Evolutionary conservation across 2,113 vertebrate species (phyloP).

Genomic region (Myrmophylax atrothorax): DNA sequence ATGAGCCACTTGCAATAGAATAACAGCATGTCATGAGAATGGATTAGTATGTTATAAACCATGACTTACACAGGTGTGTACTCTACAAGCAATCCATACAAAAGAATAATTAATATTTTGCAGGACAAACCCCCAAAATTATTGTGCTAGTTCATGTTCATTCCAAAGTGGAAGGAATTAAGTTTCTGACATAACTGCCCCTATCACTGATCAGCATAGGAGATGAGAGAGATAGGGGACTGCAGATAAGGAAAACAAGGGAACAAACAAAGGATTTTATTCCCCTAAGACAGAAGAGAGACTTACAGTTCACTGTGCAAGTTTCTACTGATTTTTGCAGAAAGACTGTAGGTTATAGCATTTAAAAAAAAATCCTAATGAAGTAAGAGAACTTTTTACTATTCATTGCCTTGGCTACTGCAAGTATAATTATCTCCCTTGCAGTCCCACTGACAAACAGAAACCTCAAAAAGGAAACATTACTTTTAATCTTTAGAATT

Average conservation of each 20-base stretch:
- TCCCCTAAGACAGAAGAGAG: background rate
- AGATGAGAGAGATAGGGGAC: background rate
- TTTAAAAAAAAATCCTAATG: background rate
- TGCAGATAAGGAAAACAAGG: background rate
- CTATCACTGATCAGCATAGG: background rate
- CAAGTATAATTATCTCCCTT: background rate
- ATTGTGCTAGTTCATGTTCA: background rate
- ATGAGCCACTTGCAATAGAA: background rate
- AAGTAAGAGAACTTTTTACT: background rate
- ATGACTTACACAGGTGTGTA: background rate
- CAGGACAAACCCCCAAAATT: background rate
- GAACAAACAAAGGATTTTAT: background rate
- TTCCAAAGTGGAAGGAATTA: background rate
- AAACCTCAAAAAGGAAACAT: background rate
- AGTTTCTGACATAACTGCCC: background rate
- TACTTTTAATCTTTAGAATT: background rate
- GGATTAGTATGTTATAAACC: background rate
- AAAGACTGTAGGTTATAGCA: background rate
- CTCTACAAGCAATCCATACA: background rate
- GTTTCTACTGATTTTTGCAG: background rate
- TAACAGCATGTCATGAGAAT: background rate
- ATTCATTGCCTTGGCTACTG: background rate
- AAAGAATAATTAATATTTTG: background rate
- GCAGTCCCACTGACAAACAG: background rate
- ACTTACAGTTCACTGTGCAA: background rate